Conservation (phyloP, 2,797 vertebrate species). For the Cryptoblepharus egeriae region DNA sequence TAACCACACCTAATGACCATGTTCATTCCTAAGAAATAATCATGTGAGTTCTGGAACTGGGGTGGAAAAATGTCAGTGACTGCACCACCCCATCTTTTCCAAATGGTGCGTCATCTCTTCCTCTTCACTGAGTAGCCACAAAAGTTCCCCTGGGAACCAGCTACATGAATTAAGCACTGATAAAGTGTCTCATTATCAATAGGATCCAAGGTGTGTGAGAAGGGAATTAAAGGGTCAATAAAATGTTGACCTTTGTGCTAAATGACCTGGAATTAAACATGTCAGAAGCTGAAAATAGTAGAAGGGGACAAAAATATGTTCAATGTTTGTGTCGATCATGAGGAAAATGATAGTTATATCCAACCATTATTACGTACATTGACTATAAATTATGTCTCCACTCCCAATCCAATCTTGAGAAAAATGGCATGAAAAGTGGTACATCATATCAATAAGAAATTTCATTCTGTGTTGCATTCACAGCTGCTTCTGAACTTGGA, state of each 20-base stretch:
- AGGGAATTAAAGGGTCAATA: background rate
- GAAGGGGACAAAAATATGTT: background rate
- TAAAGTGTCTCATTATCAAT: background rate
- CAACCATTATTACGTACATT: background rate
- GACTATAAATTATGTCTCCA: background rate
- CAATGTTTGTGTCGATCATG: background rate
- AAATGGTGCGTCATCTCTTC: background rate
- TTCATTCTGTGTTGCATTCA: background rate
- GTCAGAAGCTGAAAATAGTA: background rate
- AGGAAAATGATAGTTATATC: background rate
- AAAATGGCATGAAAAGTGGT: background rate
- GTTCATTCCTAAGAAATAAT: no score
- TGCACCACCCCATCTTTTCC: background rate
- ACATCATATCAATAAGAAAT: background rate
- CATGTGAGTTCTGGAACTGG: no score
- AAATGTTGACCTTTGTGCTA: background rate
- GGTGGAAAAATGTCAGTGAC: background rate
- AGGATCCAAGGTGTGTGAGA: background rate
- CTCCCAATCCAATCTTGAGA: background rate
- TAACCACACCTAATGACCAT: no score
- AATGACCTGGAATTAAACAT: background rate
- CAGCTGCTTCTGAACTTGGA: background rate
- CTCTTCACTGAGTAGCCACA: background rate
- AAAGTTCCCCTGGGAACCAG: background rate
- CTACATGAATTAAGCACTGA: background rate